Evolutionary conservation across 2,113 vertebrate genomes (phyloP).

Genomic region (Pao palembangensis): DNA sequence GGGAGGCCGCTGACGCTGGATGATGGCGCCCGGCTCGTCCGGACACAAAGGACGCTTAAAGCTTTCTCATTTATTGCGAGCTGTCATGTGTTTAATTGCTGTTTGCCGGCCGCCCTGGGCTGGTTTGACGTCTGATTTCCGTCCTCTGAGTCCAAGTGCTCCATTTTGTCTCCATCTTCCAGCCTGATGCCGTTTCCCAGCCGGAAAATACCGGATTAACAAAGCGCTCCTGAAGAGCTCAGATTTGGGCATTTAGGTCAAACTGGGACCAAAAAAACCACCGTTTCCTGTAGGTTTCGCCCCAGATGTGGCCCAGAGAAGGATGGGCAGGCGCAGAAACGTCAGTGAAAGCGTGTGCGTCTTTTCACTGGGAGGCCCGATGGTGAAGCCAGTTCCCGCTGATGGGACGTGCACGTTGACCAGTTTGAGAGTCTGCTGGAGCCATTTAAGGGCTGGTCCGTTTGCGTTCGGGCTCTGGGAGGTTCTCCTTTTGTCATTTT

Average conservation of each 20-base stretch:
- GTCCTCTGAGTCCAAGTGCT: not conserved
- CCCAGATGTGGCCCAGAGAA: not conserved
- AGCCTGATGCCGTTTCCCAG: conserved; percentile 8
- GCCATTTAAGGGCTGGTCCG: too few species aligned
- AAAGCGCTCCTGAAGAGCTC: conserved; percentile 17
- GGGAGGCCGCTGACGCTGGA: conserved; percentile 35
- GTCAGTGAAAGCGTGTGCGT: conserved; percentile 17
- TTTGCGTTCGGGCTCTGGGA: too few species aligned
- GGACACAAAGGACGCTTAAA: conserved; percentile 57
- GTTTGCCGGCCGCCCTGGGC: not conserved
- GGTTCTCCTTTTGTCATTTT: too few species aligned
- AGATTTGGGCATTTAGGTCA: conserved; percentile 1
- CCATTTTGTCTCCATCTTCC: conserved; percentile 1
- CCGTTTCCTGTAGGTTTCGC: not conserved
- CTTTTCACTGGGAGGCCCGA: too few species aligned
- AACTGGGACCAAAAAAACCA: not conserved
- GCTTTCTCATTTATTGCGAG: not conserved
- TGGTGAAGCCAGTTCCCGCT: conserved; percentile 24
- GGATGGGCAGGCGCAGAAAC: conserved; percentile 4
- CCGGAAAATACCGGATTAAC: conserved; percentile 42
- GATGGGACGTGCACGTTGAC: conserved; percentile 4
- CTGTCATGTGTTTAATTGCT: not conserved
- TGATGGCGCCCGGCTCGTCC: conserved; percentile 52
- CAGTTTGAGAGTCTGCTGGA: too few species aligned
- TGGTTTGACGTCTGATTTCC: not conserved